Evolutionary conservation across 2,113 vertebrate species (phyloP).

Genomic region (Calcarius ornatus): DNA sequence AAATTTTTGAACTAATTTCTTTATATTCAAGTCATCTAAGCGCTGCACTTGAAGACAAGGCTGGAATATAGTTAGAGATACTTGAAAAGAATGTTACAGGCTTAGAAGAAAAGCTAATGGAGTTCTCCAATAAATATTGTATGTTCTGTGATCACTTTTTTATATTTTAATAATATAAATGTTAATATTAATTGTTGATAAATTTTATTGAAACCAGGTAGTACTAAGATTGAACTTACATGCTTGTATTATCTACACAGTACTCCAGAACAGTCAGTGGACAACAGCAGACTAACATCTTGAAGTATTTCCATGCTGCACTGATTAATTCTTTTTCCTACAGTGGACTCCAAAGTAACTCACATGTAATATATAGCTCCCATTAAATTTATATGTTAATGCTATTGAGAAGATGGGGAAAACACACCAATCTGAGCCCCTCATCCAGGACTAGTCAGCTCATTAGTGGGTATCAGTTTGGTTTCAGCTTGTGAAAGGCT

Average conservation of each 20-base stretch:
- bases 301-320: neutral
- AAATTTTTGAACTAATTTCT: neutral
- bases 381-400: neutral
- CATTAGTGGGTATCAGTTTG: neutral
- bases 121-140: too few species aligned
- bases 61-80: neutral
- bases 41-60: neutral
- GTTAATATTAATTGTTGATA: neutral
- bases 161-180: neutral
- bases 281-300: neutral
- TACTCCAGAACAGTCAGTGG: neutral
- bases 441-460: neutral
- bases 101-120: too few species aligned
- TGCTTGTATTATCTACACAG: neutral
- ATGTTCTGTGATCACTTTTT: neutral
- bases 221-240: neutral
- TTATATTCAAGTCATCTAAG: neutral
- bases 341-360: neutral
- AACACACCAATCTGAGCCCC: accelerated
- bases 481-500: neutral
- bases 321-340: neutral
- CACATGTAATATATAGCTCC: neutral
- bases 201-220: neutral
- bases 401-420: neutral
- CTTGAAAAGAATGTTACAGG: too few species aligned